These are phyloP conservation scores for Callyntrura guangdongensis DNA, from an alignment of 2,888 invertebrate genomes.

Conservation along the genomic window DNA sequence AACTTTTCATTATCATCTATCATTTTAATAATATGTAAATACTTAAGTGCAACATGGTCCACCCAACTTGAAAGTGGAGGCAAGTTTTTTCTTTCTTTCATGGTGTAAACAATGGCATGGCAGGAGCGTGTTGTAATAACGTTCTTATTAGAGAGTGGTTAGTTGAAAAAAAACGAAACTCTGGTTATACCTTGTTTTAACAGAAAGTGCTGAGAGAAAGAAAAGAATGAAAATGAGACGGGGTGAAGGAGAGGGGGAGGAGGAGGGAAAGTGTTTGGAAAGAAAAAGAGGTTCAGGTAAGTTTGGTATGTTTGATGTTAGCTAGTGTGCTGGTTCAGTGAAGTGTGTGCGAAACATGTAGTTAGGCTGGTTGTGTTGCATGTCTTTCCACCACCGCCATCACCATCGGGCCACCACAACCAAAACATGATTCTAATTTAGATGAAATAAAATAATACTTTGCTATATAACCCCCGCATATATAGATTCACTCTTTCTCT, in stretches of 20 bases:
- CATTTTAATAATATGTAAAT: too few relatives aligned
- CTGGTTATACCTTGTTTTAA: conserved; percentile 48
- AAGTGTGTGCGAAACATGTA: conserved; percentile 9
- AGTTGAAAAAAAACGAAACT: conserved; percentile 37
- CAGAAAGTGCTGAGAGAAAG: background rate
- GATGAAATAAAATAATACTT: background rate
- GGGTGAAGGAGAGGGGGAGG: background rate
- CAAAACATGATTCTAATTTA: conserved; percentile 5
- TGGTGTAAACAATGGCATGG: background rate
- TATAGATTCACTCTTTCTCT: background rate
- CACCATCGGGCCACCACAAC: background rate
- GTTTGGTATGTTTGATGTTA: conserved; percentile 3
- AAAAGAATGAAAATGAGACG: background rate
- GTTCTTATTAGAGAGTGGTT: too few relatives aligned
- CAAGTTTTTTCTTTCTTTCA: background rate
- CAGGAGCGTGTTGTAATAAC: background rate
- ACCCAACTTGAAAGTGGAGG: background rate
- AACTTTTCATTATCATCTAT: too few relatives aligned
- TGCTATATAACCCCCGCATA: too few relatives aligned
- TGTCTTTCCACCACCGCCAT: conserved; percentile 2
- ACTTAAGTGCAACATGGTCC: background rate
- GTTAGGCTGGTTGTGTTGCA: background rate
- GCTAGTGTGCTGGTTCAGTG: conserved; percentile 21
- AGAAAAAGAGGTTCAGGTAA: background rate
- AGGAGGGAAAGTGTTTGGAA: background rate